Base-by-base conservation (phyloP, 2,113 vertebrate species). In the Astur gentilis region DNA sequence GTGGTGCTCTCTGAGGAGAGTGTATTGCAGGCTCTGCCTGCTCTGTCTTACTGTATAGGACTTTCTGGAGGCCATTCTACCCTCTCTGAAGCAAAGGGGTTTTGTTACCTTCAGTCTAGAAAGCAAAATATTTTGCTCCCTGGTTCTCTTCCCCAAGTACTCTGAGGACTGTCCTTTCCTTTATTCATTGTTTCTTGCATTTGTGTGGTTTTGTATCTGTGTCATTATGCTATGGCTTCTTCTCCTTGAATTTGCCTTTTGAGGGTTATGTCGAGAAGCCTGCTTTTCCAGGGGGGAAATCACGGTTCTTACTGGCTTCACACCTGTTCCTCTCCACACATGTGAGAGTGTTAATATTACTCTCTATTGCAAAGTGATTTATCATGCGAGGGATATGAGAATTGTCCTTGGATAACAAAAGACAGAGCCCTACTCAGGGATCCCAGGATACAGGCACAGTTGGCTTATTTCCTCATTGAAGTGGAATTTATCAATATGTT, bases 401-500 rank as follows among this genome's bases (percentile, higher is more conserved):
- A 47, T 65, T 76, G 34, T 86, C 62, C 40, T 77, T 83, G 66
- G 49, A 13, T 79, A 44, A 64, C 0, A 5, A 65, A 87, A 83
- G 47, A 7, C 47, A 64, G 57, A 85, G 58, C 40, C 23, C 13
- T 72, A 3, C 18, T 21, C 22, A 31, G 10, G 65, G 25, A 75
- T 76, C 62, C 75, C 62, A 47, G 40, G 70, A 8, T 8, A 38
- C 26, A 15, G 40, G 54, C 3, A 13, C 61, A 80, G 44, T 80
- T 71, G 19, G 34, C 70, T 55, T 76, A 25, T 90, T 96, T 88
- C 45, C 49, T 81, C 58, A 49, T 1, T 55, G 65, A 83, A 89
- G 72, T 50, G 45, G 76, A 92, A 50, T 94, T 94, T 89, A 66
- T 79, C 66, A 44, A 40, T 83, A 54, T 29, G 40, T 75, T 95